phyloP scores from a whole-genome alignment of 2,888 invertebrate species.

The Mantis religiosa region DNA sequence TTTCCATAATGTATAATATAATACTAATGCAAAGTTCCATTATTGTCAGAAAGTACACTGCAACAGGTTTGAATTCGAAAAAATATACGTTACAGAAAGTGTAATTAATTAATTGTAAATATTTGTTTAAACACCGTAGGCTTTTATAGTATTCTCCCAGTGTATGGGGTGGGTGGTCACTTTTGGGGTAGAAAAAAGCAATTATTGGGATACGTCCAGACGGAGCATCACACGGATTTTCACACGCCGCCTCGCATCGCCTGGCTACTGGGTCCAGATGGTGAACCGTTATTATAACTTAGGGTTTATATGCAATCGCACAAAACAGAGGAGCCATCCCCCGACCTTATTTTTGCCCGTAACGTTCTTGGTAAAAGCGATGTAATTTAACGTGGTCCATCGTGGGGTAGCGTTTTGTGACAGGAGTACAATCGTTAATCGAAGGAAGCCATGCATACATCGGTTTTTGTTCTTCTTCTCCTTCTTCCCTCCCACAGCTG shows the following conservation, averaged over 20 bases:
- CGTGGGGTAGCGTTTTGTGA: conserved; percentile 2
- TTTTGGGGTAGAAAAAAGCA: not conserved
- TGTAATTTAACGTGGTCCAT: conserved; percentile 11
- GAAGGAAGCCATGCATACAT: conserved; percentile 5
- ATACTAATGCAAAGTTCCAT: too few relatives aligned
- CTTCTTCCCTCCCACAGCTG: not conserved
- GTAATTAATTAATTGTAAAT: too few relatives aligned
- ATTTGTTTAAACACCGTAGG: too few relatives aligned
- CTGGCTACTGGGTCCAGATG: not conserved
- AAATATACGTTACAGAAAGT: too few relatives aligned
- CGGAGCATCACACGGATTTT: not conserved
- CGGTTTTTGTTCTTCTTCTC: not conserved
- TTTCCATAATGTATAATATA: too few relatives aligned
- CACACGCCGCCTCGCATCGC: not conserved
- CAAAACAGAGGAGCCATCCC: not conserved
- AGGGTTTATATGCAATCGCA: not conserved
- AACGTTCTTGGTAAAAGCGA: conserved; percentile 1
- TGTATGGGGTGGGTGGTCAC: not conserved
- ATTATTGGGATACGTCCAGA: not conserved
- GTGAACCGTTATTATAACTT: not conserved
- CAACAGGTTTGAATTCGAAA: too few relatives aligned
- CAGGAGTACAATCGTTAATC: conserved; percentile 12
- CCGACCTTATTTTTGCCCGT: not conserved
- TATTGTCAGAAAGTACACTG: too few relatives aligned
- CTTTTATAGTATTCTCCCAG: too few relatives aligned